Conservation (phyloP, 2,888 invertebrate genomes). For the Ophion ellenae region DNA sequence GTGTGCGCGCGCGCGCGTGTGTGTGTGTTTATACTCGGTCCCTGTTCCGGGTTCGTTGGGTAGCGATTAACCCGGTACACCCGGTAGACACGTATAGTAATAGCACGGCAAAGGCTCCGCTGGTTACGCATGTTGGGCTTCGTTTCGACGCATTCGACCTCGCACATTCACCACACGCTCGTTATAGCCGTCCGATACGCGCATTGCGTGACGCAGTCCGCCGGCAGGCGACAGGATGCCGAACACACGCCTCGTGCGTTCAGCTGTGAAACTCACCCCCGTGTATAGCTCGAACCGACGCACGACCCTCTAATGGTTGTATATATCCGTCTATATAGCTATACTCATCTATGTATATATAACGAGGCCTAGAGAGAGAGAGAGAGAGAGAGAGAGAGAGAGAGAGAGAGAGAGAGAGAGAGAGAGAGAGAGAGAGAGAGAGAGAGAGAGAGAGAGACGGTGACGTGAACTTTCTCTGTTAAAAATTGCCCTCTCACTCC, state of each 20-base stretch:
- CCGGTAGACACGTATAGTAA: conserved; percentile 38
- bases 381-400: not conserved
- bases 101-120: conserved; percentile 37
- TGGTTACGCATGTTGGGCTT: conserved; percentile 66
- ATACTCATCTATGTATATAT: conserved; percentile 18
- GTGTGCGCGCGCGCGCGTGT: not conserved
- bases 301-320: conserved; percentile 60
- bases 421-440: not conserved
- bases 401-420: not conserved
- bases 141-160: conserved; percentile 66
- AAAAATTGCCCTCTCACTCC: conserved; percentile 53
- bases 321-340: conserved; percentile 9
- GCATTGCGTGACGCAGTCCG: conserved; percentile 76
- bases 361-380: not conserved
- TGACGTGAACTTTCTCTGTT: conserved; percentile 54
- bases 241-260: conserved; percentile 75
- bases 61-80: conserved; percentile 61
- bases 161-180: conserved; percentile 71
- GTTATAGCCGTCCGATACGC: conserved; percentile 73
- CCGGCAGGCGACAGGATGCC: conserved; percentile 76
- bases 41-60: conserved; percentile 54
- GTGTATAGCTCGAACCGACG: conserved; percentile 44
- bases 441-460: not conserved
- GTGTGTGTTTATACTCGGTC: not conserved
- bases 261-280: conserved; percentile 73